Base-by-base conservation (phyloP, 2,797 vertebrate genomes). In the Gobionotothen gibberifrons region DNA sequence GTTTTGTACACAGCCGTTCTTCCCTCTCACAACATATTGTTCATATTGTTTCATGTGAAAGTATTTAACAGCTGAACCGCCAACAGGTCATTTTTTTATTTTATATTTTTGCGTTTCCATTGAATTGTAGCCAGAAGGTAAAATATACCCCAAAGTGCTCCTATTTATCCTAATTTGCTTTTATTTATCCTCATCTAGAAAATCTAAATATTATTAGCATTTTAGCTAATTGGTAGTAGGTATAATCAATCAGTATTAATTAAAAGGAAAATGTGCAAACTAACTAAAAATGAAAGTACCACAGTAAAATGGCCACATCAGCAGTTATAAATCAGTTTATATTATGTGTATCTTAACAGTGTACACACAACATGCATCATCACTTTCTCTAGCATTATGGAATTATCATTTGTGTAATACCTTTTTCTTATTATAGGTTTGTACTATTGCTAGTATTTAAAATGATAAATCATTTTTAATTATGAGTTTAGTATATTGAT, bases 1-100 rank as follows among this genome's bases (percentile, higher is more conserved):
- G 63, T 79, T 72, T 81, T 78, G 58, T 66, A 74, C 73, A 85
- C 78, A 62, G 46, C 29, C 42, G 64, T 65, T 72, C 60, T 39
- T 65, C 29, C 19, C 21, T 1, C 54, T 47, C 47, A 51, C 54
- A 83, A 43, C 52, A 12, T 10, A 49, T 72, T 49, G 69, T 71
- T 75, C 51, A 72, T 62, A 51, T 74, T 69, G 68, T 79, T 82
- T 68, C 14, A 16, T 49, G 19, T 71, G 21, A 44, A 76, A 75
- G 57, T 84, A 57, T 92, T 69, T 46, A 78, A 75, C 60, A 59
- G 21, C 52, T 68, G 60, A 70, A 72, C 48, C 4, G 10, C 46
- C 65, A 69, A 66, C 69, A 58, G 60, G 71, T 81, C 55, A 4
- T 63, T 74, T 61, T 63, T 40, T 58, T 9, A 26, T 9, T 71